Evolutionary conservation across 35 echinoderm and acorn worm genomes (phyloP).

Genomic region (Diadema setosum): DNA sequence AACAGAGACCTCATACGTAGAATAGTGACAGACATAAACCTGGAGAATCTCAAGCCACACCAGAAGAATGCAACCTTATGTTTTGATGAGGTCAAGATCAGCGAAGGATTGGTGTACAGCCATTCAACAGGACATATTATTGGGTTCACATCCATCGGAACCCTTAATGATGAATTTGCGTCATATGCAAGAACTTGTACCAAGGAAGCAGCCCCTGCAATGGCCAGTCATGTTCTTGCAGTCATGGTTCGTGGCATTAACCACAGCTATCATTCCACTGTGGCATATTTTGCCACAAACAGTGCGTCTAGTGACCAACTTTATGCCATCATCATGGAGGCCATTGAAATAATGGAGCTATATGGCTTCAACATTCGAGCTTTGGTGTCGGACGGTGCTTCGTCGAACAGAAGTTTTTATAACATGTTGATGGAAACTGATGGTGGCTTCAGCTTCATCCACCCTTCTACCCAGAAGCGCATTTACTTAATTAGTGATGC

Average conservation of each 20-base stretch:
- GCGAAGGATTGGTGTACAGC: conserved; percentile 22
- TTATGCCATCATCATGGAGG: background rate
- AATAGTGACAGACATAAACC: background rate
- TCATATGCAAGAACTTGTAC: background rate
- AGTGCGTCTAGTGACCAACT: conserved; percentile 5
- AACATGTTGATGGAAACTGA: background rate
- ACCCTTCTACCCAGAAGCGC: too few species aligned
- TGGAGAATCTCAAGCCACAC: background rate
- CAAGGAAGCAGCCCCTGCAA: background rate
- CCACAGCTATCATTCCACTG: background rate
- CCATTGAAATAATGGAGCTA: background rate
- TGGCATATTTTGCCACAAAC: conserved; percentile 40
- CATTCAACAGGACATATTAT: background rate
- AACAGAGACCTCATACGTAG: background rate
- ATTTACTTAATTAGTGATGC: conserved; percentile 29
- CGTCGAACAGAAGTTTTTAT: conserved; percentile 4
- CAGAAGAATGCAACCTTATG: conserved; percentile 18
- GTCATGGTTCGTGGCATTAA: conserved; percentile 51
- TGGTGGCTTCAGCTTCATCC: background rate
- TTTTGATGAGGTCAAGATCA: conserved; percentile 70
- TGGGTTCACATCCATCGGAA: conserved; percentile 38
- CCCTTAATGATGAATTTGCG: conserved; percentile 6
- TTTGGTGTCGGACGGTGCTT: conserved; percentile 25
- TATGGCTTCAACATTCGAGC: conserved; percentile 9
- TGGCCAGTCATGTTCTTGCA: conserved; percentile 36